These are phyloP conservation scores for Oscarella lobularis DNA, from an alignment of 37 sponge, comb jelly and placozoan species.

Conservation along the genomic window DNA sequence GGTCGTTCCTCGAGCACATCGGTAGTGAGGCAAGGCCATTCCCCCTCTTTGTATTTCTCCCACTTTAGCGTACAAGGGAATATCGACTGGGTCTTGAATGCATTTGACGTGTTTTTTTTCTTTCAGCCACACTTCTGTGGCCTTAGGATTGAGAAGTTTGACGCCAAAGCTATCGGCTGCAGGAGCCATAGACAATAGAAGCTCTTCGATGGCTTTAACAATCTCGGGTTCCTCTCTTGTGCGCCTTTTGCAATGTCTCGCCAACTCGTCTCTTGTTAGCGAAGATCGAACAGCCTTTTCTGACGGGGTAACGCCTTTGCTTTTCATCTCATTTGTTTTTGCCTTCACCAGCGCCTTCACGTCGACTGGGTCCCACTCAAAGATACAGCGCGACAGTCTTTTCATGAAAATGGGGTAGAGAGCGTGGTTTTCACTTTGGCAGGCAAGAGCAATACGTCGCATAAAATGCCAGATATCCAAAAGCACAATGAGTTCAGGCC, in stretches of 20 bases:
- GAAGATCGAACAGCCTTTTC: constrained; percentile 11
- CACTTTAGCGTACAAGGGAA: too few relatives aligned
- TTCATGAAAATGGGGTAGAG: too few relatives aligned
- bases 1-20: too few relatives aligned
- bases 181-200: constrained; percentile 6
- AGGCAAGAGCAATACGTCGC: too few relatives aligned
- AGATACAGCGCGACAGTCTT: too few relatives aligned
- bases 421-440: too few relatives aligned
- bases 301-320: constrained; percentile 23
- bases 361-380: too few relatives aligned
- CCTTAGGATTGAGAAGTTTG: constrained; percentile 15
- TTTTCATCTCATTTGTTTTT: constrained; percentile 9
- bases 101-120: constrained; percentile 27
- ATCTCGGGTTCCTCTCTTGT: constrained; percentile 14
- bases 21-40: too few relatives aligned
- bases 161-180: constrained; percentile 26
- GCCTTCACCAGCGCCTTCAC: too few relatives aligned
- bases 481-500: too few relatives aligned
- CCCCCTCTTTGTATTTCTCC: too few relatives aligned
- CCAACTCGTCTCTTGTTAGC: constrained; percentile 16
- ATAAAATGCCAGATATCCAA: too few relatives aligned
- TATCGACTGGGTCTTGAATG: constrained; percentile 19
- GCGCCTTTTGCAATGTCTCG: constrained; percentile 18
- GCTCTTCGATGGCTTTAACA: constrained; percentile 2
- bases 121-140: constrained; percentile 20